Percentiles rank a stretch among this genome's conserved stretches.
These are phyloP conservation scores for Phaedon cochleariae DNA, from an alignment of 2,888 invertebrate genomes.

Conservation along the genomic window DNA sequence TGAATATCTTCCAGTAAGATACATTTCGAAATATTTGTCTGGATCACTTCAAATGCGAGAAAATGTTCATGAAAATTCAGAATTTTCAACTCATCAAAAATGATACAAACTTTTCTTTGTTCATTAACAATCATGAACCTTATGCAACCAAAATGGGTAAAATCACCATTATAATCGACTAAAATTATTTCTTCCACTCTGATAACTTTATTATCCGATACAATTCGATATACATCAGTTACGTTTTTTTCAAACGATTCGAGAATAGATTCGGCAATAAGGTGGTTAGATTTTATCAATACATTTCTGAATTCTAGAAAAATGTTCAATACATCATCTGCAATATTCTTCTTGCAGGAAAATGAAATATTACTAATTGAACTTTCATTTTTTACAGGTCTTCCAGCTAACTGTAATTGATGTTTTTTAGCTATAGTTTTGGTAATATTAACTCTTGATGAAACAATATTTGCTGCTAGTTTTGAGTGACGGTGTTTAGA, in stretches of 20 bases:
- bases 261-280: neutral
- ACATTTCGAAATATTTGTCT: neutral
- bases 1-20: constrained; percentile 1
- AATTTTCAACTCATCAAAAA: neutral
- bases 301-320: neutral
- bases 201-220: constrained; percentile 1
- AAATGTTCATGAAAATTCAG: neutral
- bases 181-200: constrained; percentile 1
- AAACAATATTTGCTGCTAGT: constrained; percentile 15
- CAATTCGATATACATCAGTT: constrained; percentile 5
- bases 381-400: constrained; percentile 2
- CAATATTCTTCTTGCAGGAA: neutral
- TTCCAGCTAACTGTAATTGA: constrained; percentile 17
- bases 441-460: constrained; percentile 16
- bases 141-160: neutral
- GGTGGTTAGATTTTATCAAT: neutral
- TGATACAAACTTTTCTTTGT: neutral
- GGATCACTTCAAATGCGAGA: neutral
- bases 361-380: neutral
- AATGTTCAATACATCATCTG: neutral
- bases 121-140: neutral
- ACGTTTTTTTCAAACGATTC: constrained; percentile 1
- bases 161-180: neutral
- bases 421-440: constrained; percentile 15
- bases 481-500: constrained; percentile 13